A percentile compares a stretch with the other conserved stretches of the same genome.
phyloP scores from a whole-genome alignment of 1,140 invertebrate genomes.

The Brachionus sp. region DNA sequence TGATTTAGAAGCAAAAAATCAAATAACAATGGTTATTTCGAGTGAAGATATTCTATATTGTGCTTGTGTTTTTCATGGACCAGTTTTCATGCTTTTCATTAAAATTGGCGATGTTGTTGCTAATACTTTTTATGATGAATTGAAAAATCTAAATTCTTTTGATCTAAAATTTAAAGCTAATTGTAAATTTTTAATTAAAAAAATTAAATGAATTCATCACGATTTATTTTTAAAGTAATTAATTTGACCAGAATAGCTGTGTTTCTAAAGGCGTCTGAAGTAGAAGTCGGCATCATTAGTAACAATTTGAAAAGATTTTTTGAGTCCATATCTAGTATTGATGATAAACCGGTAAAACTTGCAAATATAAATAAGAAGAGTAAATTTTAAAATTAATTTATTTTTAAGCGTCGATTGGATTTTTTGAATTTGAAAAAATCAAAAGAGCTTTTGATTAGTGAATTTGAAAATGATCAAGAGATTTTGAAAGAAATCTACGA shows the following conservation, averaged over 20 bases:
- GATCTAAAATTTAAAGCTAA: conserved; percentile 34
- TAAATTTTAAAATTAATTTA: background rate
- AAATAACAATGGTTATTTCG: conserved; percentile 25
- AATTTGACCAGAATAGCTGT: conserved; percentile 16
- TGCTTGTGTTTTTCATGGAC: conserved; percentile 30
- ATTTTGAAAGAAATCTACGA: conserved; percentile 24
- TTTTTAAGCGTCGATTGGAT: conserved; percentile 16
- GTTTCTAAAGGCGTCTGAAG: conserved; percentile 3
- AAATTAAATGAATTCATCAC: background rate
- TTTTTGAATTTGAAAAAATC: conserved; percentile 35
- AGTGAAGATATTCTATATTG: conserved; percentile 34
- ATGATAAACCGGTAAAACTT: background rate
- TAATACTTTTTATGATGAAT: conserved; percentile 18
- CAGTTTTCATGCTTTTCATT: conserved; percentile 16
- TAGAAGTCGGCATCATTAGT: background rate
- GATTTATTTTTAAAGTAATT: background rate
- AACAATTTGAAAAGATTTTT: conserved; percentile 36
- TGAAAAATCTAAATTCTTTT: background rate
- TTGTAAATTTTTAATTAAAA: background rate
- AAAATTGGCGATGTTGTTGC: conserved; percentile 20
- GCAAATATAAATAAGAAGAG: background rate
- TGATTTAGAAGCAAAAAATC: background rate
- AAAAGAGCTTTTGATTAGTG: conserved; percentile 12
- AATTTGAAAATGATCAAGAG: conserved; percentile 34
- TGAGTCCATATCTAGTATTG: background rate